A percentile compares a stretch with the other conserved stretches of the same genome.
Conservation (phyloP, 2,888 invertebrate genomes). For the Drosophila recens region DNA sequence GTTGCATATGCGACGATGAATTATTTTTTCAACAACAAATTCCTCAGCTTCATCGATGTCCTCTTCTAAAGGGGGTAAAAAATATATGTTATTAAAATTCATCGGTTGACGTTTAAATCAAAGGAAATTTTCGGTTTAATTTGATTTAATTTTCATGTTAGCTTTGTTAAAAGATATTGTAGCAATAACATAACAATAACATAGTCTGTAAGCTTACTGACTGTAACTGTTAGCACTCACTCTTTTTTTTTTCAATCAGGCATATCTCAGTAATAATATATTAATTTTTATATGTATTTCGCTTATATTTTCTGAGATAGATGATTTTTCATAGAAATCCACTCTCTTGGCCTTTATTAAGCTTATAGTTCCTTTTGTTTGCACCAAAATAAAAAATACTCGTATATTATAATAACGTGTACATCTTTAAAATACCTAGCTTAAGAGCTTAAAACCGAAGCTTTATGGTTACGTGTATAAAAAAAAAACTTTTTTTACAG, state of each 20-base stretch:
- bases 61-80: no score
- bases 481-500: background rate
- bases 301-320: no score
- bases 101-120: background rate
- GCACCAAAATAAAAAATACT: no score
- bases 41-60: background rate
- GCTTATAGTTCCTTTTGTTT: background rate
- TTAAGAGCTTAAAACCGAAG: background rate
- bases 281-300: no score
- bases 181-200: no score
- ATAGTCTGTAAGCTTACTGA: no score
- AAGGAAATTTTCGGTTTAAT: no score
- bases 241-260: no score
- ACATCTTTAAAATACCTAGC: background rate
- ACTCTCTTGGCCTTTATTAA: background rate
- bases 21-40: constrained; percentile 30
- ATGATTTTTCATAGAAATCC: background rate
- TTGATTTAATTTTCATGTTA: no score
- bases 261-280: no score
- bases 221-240: no score
- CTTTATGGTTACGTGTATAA: background rate
- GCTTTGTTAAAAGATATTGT: no score
- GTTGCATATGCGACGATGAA: constrained; percentile 7
- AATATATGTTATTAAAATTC: background rate
- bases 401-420: background rate